Evolutionary conservation across 1,140 invertebrate genomes (phyloP).

Genomic region (Trinorchestia longiramus): DNA sequence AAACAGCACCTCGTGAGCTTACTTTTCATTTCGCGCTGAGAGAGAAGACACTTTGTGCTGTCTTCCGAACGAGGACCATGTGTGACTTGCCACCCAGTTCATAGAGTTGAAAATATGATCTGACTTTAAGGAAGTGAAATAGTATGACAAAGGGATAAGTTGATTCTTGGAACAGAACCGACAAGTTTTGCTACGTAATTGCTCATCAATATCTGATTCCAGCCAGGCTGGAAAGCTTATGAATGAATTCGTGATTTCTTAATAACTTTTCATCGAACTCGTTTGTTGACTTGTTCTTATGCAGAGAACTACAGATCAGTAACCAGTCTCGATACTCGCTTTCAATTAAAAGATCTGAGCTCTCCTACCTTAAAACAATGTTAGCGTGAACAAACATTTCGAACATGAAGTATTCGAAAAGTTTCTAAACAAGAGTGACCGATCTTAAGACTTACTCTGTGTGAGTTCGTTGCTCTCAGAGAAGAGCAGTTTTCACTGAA

Average conservation of each 20-base stretch:
- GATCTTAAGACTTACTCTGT: neutral
- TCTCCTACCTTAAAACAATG: too few species aligned
- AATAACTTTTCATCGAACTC: too few species aligned
- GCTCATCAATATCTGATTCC: neutral
- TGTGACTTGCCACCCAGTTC: neutral
- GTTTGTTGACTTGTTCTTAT: too few species aligned
- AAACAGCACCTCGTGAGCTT: neutral
- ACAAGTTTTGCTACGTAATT: neutral
- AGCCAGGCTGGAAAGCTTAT: too few species aligned
- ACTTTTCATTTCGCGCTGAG: neutral
- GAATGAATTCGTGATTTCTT: too few species aligned
- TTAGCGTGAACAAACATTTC: neutral
- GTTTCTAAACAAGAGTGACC: neutral
- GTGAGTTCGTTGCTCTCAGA: neutral
- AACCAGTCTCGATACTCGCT: too few species aligned
- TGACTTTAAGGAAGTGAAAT: neutral
- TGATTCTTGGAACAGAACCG: neutral
- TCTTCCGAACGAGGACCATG: neutral
- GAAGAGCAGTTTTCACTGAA: neutral
- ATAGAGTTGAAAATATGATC: neutral
- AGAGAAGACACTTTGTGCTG: neutral
- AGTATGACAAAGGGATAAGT: neutral
- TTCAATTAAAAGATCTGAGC: too few species aligned
- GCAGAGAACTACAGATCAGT: too few species aligned
- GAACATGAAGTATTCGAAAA: neutral